Base-by-base conservation (phyloP, 2,888 invertebrate genomes). In the Drosophila longiperda region DNA sequence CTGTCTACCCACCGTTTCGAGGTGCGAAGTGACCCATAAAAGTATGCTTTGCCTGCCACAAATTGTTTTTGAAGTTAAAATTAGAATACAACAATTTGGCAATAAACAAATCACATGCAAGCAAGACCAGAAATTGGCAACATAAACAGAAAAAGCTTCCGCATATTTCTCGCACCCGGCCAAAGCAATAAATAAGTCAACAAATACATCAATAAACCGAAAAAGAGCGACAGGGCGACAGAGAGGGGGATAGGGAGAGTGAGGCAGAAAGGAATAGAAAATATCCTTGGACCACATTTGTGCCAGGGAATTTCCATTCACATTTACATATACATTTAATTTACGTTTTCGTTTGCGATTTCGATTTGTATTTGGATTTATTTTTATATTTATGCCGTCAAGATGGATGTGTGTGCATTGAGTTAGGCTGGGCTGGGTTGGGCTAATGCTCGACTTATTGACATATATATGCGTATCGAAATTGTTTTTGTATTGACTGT, bases 361-460 rank as follows among this genome's bases (percentile, higher is more conserved):
- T 78, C 70, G 69, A 73, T 83, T 83, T 84, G 74, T 74, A 80
- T 88, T 87, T 84, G 74, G 75, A 80, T 88, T 87, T 84, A 68
- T 80, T 76, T 76, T 70, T 72, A 85, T 89, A 82, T 84, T 80
- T 80, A 73, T 73, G 73, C 66, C 68, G 53, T 59, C 80, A 82
- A 82, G 82, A 86, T 70, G 73, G 76, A 87, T 60, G 61, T 73
- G 66, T 67, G 49, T 60, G 59, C 45, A 53, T 60, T 64, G 65
- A 68, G 68, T 66, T 61, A 54, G 75, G 70, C 62, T 38, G 29
- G 29, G 29, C 6, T 29, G 29, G 17, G 42, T 59, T 38, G 17
- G 50, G 59, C 65, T 76, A 62, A 76, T 72, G 66, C 68, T 54
- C 62, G 62, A 60, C 73, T 73, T 78, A 78, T 69, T 80, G 78